Base-by-base conservation (phyloP, 2,888 invertebrate species). In the Endomychus coccineus region DNA sequence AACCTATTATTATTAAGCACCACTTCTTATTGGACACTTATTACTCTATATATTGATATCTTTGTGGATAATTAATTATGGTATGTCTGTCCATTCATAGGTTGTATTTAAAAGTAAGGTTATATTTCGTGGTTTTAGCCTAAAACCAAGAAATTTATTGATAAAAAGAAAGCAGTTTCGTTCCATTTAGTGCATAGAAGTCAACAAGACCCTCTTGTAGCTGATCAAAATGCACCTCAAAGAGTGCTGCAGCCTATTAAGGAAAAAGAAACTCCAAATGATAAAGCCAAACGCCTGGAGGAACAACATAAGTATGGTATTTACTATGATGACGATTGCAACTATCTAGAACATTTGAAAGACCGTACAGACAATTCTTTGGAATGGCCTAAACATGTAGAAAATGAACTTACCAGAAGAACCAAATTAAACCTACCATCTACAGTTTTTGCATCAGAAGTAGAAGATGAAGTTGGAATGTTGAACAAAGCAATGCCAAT, bases 161-260 rank as follows among this genome's bases (percentile, higher is more conserved):
- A 94, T 60, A 86, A 86, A 52, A 92, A 92, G 61, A 84, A 83
- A 58, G 80, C 92, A 0, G 84, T 91, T 13, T 90, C 89, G 0
- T 97, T 95, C 61, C 85, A 86, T 58, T 67, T 97, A 45, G 91
- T 95, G 1, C 91, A 95, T 59, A 77, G 96, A 59, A 92, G 92
- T 56, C 95, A 95, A 65, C 80, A 80, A 55, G 96, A 96, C 76
- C 95, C 96, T 1, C 64, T 96, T 32, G 74, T 80, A 1, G 85
- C 85, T 1, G 92, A 94, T 65, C 90, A 89, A 60, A 83, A 71
- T 33, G 92, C 92, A 1, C 90, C 94, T 0, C 85, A 94, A 59
- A 76, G 79, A 50, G 94, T 96, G 13, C 70, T 96, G 2, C 71
- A 86, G 3, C 83, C 81, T 2, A 66, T 76, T 6, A 35, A 41